Evolutionary conservation across 2,113 vertebrate genomes (phyloP).

Genomic region (Nestor notabilis): DNA sequence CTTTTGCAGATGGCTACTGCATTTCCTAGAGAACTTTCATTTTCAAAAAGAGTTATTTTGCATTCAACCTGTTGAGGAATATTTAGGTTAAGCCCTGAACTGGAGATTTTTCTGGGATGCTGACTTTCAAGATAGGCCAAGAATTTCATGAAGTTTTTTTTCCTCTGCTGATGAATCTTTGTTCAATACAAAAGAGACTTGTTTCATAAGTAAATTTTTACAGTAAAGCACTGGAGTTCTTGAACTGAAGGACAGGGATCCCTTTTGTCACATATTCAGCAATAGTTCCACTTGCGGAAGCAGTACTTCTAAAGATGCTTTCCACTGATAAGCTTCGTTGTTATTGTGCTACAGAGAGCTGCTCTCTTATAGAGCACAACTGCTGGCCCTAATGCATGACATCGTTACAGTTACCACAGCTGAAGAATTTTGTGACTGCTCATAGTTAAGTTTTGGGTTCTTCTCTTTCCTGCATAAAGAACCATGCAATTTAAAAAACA

Average conservation of each 20-base stretch:
- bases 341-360: neutral
- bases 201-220: neutral
- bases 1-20: neutral
- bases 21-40: neutral
- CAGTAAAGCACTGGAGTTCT: neutral
- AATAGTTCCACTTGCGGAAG: neutral
- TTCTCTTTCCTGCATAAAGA: neutral
- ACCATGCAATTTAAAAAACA: neutral
- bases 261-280: neutral
- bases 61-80: neutral
- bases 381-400: neutral
- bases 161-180: neutral
- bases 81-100: neutral
- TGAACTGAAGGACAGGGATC: neutral
- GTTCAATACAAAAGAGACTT: neutral
- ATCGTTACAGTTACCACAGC: accelerated
- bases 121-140: neutral
- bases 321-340: neutral
- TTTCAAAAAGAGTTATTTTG: neutral
- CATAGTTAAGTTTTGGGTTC: neutral
- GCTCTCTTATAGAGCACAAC: neutral
- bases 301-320: neutral
- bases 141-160: neutral
- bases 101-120: neutral
- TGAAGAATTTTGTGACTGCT: neutral